Evolutionary conservation across 2,797 vertebrate genomes (phyloP).

Genomic region (Characodon lateralis): DNA sequence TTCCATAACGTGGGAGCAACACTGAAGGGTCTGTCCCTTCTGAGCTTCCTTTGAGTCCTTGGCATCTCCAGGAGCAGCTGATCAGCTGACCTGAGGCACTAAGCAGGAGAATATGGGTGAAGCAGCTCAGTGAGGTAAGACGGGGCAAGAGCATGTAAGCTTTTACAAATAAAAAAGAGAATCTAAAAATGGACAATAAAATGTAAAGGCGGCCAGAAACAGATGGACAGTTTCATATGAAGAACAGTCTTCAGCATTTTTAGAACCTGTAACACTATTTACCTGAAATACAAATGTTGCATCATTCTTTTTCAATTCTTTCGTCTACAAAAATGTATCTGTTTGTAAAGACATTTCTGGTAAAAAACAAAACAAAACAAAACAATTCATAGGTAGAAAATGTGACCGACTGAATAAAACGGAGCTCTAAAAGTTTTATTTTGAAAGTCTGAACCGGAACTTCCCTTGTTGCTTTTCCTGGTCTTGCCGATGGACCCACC

Average conservation of each 20-base stretch:
- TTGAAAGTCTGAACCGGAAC: conserved; percentile 35
- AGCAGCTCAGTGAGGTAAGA: too few relatives aligned
- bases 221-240: background rate
- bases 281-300: background rate
- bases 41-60: too few relatives aligned
- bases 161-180: too few relatives aligned
- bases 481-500: conserved; percentile 11
- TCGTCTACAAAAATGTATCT: background rate
- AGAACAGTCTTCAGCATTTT: background rate
- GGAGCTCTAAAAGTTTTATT: conserved; percentile 20
- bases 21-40: too few relatives aligned
- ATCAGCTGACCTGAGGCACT: too few relatives aligned
- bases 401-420: background rate
- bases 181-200: too few relatives aligned
- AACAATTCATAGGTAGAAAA: background rate
- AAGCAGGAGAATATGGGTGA: too few relatives aligned
- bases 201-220: too few relatives aligned
- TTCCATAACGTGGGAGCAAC: too few relatives aligned
- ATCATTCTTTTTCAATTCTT: background rate
- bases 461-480: accelerated
- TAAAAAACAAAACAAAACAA: background rate
- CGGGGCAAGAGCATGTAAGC: too few relatives aligned
- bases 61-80: too few relatives aligned
- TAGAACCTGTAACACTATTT: background rate
- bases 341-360: background rate